Evolutionary conservation across 2,888 invertebrate species (phyloP).

Genomic region (Blera fallax): DNA sequence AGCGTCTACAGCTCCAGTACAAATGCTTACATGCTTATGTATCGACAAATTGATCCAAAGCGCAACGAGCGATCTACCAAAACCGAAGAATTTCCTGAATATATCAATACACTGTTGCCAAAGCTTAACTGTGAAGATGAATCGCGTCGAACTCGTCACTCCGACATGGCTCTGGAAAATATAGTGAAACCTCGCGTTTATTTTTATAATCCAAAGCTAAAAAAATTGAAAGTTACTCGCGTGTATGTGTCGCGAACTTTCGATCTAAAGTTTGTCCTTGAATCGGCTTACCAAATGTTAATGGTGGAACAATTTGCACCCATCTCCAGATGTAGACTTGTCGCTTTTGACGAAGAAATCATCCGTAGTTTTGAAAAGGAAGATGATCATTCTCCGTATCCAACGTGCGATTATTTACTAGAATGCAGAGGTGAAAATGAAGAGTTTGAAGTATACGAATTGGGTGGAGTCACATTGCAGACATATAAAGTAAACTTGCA

Average conservation of each 20-base stretch:
- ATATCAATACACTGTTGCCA: slow-evolving; percentile 86
- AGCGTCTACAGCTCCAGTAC: slow-evolving; percentile 90
- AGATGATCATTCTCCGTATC: slow-evolving; percentile 78
- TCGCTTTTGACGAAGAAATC: slow-evolving; percentile 87
- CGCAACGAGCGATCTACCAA: slow-evolving; percentile 86
- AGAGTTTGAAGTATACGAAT: slow-evolving; percentile 85
- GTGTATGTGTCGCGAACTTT: slow-evolving; percentile 85
- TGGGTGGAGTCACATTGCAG: slow-evolving; percentile 84
- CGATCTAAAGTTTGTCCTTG: slow-evolving; percentile 84
- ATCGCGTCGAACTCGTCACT: slow-evolving; percentile 83
- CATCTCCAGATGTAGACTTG: slow-evolving; percentile 87
- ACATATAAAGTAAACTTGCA: slow-evolving; percentile 85
- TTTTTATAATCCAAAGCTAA: slow-evolving; percentile 84
- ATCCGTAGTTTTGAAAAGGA: slow-evolving; percentile 86
- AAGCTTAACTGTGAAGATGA: slow-evolving; percentile 86
- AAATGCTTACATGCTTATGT: slow-evolving; percentile 96
- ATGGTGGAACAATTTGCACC: slow-evolving; percentile 84
- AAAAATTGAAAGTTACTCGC: slow-evolving; percentile 83
- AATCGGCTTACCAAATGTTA: slow-evolving; percentile 84
- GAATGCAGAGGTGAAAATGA: slow-evolving; percentile 85
- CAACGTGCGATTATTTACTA: slow-evolving; percentile 85
- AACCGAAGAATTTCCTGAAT: slow-evolving; percentile 88
- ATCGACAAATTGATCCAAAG: slow-evolving; percentile 87
- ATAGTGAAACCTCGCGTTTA: slow-evolving; percentile 86
- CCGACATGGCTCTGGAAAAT: slow-evolving; percentile 81